A percentile compares a stretch with the other conserved stretches of the same genome.
Evolutionary conservation across 1,140 invertebrate species (phyloP).

Genomic region (Belonocnema kinseyi): DNA sequence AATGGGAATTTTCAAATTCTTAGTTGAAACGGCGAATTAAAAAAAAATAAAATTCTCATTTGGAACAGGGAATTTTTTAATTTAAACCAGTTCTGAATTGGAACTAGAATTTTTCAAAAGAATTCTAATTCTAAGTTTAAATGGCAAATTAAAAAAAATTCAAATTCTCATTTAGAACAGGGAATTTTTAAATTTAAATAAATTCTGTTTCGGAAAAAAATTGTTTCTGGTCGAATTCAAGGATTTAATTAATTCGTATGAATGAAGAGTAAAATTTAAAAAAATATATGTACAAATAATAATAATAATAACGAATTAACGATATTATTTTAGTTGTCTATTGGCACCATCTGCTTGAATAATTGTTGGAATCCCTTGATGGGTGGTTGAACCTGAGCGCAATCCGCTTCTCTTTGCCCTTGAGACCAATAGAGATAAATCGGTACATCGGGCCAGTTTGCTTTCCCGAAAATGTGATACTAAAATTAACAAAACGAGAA

Average conservation of each 20-base stretch:
- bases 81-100: too few species aligned
- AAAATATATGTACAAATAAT: not conserved
- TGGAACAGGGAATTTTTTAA: too few species aligned
- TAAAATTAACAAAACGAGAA: slow-evolving; percentile 58
- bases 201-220: too few species aligned
- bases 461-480: slow-evolving; percentile 62
- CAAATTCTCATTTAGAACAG: too few species aligned
- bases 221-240: too few species aligned
- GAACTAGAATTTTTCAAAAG: too few species aligned
- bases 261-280: not conserved
- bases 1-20: too few species aligned
- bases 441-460: slow-evolving; percentile 55
- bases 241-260: not conserved
- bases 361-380: not conserved
- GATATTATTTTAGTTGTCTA: not conserved
- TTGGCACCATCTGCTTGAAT: slow-evolving; percentile 10
- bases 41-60: too few species aligned
- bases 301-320: not conserved
- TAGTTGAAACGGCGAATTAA: too few species aligned
- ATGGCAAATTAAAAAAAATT: too few species aligned
- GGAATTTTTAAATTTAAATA: too few species aligned
- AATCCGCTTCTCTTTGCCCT: slow-evolving; percentile 25
- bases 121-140: too few species aligned
- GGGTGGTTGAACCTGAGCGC: not conserved
- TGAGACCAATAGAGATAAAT: slow-evolving; percentile 13